Base-by-base conservation (phyloP, 2,113 vertebrate species). In the Trematomus loennbergii region DNA sequence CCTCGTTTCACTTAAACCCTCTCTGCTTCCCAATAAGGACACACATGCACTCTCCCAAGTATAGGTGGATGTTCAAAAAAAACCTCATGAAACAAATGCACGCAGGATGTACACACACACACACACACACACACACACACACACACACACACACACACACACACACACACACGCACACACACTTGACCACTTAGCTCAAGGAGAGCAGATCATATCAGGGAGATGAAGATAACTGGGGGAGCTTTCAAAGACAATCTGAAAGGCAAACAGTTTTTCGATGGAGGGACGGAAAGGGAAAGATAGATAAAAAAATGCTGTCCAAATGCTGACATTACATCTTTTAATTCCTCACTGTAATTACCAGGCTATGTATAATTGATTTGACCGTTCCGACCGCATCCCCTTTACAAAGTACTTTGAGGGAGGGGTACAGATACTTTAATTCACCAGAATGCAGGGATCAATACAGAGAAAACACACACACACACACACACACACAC, bases 311-410 rank as follows among this genome's bases (percentile, higher is more conserved):
- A 71, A 78, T 59, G 66, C 71, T 54, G 59, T 79, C 52, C 79
- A 63, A 87, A 84, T 65, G 94, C 95, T 96, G 94, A 95, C 92
- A 85, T 83, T 52, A 93, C 89, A 88, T 81, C 88, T 95, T 92
- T 94, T 94, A 94, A 95, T 95, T 95, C 92, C 79, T 87, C 60
- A 62, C 85, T 90, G 92, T 94, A 94, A 94, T 94, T 95, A 95
- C 92, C 90, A 91, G 90, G 85, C 85, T 82, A 94, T 96, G 87
- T 92, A 96, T 95, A 91, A 95, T 95, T 93, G 85, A 95, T 96
- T 86, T 89, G 82, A 81, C 79, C 58, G 33, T 81, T 91, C 69
- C 12, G 74, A 84, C 90, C 86, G 65, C 89, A 91, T 91, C 83
- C 85, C 90, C 80, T 94, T 94, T 94, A 95, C 93, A 93, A 92